A percentile compares a stretch with the other conserved stretches of the same genome.
phyloP scores from a whole-genome alignment of 2,797 vertebrate genomes.

The Scolopax rusticola region DNA sequence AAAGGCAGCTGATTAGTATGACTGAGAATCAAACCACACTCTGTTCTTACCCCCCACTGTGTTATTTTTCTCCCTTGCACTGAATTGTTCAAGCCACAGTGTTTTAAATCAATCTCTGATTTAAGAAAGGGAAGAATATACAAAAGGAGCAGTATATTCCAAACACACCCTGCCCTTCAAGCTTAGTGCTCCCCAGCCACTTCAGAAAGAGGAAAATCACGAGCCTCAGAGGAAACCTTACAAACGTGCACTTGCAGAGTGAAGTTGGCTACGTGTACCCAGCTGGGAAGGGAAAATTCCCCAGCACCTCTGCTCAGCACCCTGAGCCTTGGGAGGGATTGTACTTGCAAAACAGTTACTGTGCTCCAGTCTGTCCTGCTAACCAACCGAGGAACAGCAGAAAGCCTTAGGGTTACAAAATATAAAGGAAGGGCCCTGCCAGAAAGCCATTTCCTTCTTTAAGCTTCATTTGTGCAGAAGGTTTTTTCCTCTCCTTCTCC shows the following conservation, averaged over 20 bases:
- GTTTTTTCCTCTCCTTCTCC: background rate
- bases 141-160: conserved; percentile 48
- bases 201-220: conserved; percentile 15
- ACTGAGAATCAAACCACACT: conserved; percentile 47
- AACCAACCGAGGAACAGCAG: background rate
- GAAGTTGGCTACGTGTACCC: conserved; percentile 16
- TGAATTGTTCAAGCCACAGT: conserved; percentile 34
- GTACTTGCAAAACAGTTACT: background rate
- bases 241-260: background rate
- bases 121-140: conserved; percentile 40
- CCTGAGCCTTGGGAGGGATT: background rate
- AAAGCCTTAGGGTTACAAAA: background rate
- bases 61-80: conserved; percentile 60
- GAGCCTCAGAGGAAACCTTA: conserved; percentile 29
- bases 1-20: conserved; percentile 67
- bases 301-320: conserved; percentile 22
- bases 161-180: conserved; percentile 53
- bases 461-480: conserved; percentile 51
- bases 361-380: background rate
- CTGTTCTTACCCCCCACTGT: conserved; percentile 59
- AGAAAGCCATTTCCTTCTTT: conserved; percentile 64
- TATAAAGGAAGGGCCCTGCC: conserved; percentile 7
- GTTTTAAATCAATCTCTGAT: conserved; percentile 52
- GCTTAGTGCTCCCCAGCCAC: conserved; percentile 24
- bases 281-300: conserved; percentile 19